Percentiles rank a stretch among this genome's conserved stretches.
phyloP scores from a whole-genome alignment of 1,140 invertebrate genomes.

The Temnothorax longispinosus region DNA sequence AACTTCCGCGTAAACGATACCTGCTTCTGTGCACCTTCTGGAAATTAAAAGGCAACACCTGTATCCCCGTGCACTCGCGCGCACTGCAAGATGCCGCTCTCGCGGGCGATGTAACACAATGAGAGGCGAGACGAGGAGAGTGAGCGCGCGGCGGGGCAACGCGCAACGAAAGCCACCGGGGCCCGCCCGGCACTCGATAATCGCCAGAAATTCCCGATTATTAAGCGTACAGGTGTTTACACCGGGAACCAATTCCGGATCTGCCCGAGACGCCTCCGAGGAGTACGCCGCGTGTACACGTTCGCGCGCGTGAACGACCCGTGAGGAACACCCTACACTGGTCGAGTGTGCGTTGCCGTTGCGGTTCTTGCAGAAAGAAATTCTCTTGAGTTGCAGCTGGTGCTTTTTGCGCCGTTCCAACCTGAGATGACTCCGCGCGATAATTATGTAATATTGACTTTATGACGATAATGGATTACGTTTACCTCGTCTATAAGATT shows the following conservation, averaged over 20 bases:
- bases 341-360: slow-evolving; percentile 5
- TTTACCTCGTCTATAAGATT: not conserved
- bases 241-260: slow-evolving; percentile 53
- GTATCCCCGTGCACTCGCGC: slow-evolving; percentile 50
- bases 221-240: slow-evolving; percentile 66
- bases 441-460: slow-evolving; percentile 48
- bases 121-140: slow-evolving; percentile 27
- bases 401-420: slow-evolving; percentile 17
- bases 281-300: slow-evolving; percentile 3
- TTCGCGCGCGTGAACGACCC: not conserved
- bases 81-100: slow-evolving; percentile 34
- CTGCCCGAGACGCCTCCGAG: slow-evolving; percentile 28
- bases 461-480: slow-evolving; percentile 1
- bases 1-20: slow-evolving; percentile 72
- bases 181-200: slow-evolving; percentile 18
- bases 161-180: slow-evolving; percentile 14
- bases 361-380: slow-evolving; percentile 23
- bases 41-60: slow-evolving; percentile 77
- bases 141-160: not conserved
- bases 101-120: slow-evolving; percentile 50
- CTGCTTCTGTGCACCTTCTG: slow-evolving; percentile 64
- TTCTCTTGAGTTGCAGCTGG: slow-evolving; percentile 44
- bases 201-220: slow-evolving; percentile 60
- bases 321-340: not conserved
- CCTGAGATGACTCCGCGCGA: slow-evolving; percentile 33